Evolutionary conservation across 2,113 vertebrate species (phyloP).

Genomic region (Sturnira hondurensis): DNA sequence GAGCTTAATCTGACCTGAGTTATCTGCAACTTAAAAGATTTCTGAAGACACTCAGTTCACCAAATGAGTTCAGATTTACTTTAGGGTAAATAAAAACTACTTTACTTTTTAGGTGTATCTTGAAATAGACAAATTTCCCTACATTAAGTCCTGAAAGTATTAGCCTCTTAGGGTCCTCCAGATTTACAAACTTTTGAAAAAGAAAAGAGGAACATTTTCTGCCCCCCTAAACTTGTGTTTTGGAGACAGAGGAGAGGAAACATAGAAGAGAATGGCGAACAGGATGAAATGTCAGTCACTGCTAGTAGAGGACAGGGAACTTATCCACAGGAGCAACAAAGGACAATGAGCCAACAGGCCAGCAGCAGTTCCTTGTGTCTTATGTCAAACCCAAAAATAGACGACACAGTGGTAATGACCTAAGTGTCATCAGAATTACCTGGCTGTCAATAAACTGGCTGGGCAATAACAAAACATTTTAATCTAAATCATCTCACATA

Average conservation of each 20-base stretch:
- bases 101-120: not conserved
- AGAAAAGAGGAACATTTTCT: not conserved
- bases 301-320: not conserved
- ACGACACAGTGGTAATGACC: not conserved
- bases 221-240: not conserved
- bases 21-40: not conserved
- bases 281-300: not conserved
- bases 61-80: not conserved
- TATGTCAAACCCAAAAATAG: not conserved
- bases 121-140: not conserved
- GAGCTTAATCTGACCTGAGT: not conserved
- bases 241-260: not conserved
- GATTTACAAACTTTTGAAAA: not conserved
- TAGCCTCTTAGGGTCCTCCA: not conserved
- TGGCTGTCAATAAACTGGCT: not conserved
- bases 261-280: not conserved
- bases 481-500: not conserved
- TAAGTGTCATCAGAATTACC: not conserved
- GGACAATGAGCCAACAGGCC: not conserved
- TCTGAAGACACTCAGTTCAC: not conserved
- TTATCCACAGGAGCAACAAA: not conserved
- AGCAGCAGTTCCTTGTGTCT: not conserved
- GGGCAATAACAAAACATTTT: not conserved
- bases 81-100: not conserved
- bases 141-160: not conserved